Base-by-base conservation (phyloP, 2,113 vertebrate genomes). In the Nesoenas mayeri region DNA sequence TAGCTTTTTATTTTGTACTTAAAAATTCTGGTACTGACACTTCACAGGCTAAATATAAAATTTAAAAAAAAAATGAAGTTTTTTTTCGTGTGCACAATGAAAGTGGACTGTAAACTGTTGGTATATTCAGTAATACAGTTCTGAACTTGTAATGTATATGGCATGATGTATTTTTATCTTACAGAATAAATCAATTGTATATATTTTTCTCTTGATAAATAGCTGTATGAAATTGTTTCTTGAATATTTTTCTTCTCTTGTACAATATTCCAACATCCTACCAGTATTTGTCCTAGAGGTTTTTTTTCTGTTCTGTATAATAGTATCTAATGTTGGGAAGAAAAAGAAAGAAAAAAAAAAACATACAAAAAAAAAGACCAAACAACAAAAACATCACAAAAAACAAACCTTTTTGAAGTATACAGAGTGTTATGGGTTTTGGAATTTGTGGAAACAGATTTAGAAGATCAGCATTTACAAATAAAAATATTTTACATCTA, bases 401-500 rank as follows among this genome's bases (percentile, higher is more conserved):
- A 74, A 97, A 94, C 86, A 97, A 97, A 97, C 95, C 97, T 98
- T 99, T 99, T 99, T 98, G 98, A 99, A 98, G 97, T 99, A 99
- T 99, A 98, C 98, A 98, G 98, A 98, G 98, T 98, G 99, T 98
- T 98, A 99, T 98, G 98, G 99, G 98, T 98, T 99, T 99, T 99
- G 98, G 98, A 98, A 98, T 99, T 99, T 99, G 99, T 99, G 98
- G 98, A 99, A 98, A 98, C 98, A 99, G 98, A 99, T 99, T 99
- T 99, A 99, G 99, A 98, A 99, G 98, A 98, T 98, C 98, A 98
- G 98, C 98, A 99, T 99, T 99, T 99, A 99, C 99, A 99, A 99
- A 99, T 99, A 99, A 99, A 99, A 99, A 99, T 99, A 99, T 99
- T 99, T 99, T 99, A 99, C 99, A 99, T 98, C 98, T 98, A 98